phyloP scores from a whole-genome alignment of 2,888 invertebrate genomes.

The Clostera curtula region DNA sequence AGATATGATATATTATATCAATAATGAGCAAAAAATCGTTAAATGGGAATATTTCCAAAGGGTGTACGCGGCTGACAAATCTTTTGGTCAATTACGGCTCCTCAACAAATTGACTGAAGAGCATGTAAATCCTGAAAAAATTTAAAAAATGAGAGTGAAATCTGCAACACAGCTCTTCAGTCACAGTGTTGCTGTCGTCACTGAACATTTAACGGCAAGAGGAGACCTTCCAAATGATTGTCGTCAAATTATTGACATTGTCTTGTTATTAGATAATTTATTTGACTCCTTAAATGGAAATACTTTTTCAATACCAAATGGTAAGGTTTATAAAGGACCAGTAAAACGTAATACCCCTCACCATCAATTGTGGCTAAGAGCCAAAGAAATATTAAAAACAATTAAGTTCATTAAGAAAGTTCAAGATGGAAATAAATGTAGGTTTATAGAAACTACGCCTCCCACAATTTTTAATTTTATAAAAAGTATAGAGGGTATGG shows the following conservation, averaged over 20 bases:
- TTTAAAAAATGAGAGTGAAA: conserved; percentile 21
- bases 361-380: conserved; percentile 4
- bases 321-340: conserved; percentile 12
- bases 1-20: conserved; percentile 11
- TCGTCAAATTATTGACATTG: background rate
- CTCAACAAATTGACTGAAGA: conserved; percentile 19
- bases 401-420: background rate
- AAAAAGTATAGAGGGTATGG: conserved; percentile 24
- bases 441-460: conserved; percentile 15
- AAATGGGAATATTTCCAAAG: conserved; percentile 20
- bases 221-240: conserved; percentile 2
- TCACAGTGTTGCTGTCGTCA: conserved; percentile 19
- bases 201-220: conserved; percentile 5
- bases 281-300: conserved; percentile 15
- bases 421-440: conserved; percentile 6
- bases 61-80: conserved; percentile 13
- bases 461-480: conserved; percentile 22
- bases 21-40: conserved; percentile 13
- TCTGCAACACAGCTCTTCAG: conserved; percentile 21
- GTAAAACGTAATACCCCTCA: conserved; percentile 12
- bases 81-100: conserved; percentile 12
- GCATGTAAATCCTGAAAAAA: conserved; percentile 15
- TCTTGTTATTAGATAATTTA: conserved; percentile 11
- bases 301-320: conserved; percentile 10
- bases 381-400: background rate